A percentile compares a stretch with the other conserved stretches of the same genome.
phyloP scores from a whole-genome alignment of 1,140 invertebrate genomes.

The Drosophila prosaltans region DNA sequence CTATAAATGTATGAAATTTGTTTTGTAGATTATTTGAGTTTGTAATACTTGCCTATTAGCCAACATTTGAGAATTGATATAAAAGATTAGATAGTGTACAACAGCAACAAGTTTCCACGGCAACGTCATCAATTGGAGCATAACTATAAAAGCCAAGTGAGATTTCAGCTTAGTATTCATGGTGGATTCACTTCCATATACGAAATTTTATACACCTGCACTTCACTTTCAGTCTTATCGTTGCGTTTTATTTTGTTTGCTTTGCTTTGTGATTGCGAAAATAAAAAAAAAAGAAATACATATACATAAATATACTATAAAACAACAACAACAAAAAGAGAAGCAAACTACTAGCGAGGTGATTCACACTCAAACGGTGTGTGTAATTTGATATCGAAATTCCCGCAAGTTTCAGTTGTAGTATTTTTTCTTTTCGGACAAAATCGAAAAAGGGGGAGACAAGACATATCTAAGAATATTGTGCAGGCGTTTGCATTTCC shows the following conservation, averaged over 20 bases:
- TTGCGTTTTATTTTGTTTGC: conserved; percentile 70
- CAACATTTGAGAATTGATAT: conserved; percentile 9
- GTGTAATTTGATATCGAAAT: conserved; percentile 63
- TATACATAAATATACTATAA: conserved; percentile 24
- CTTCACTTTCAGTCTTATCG: conserved; percentile 78
- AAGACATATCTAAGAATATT: conserved; percentile 31
- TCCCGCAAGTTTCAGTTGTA: conserved; percentile 49
- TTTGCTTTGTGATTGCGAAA: conserved; percentile 74
- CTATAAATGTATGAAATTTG: conserved; percentile 2
- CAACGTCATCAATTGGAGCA: conserved; percentile 72
- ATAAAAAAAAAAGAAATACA: conserved; percentile 42
- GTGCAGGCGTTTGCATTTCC: conserved; percentile 76
- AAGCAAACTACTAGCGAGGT: conserved; percentile 34
- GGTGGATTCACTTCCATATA: background rate
- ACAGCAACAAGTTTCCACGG: conserved; percentile 62
- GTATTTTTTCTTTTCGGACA: conserved; percentile 14
- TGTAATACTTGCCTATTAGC: background rate
- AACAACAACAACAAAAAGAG: conserved; percentile 39
- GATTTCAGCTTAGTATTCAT: conserved; percentile 57
- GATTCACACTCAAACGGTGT: conserved; percentile 10
- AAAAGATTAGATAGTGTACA: conserved; percentile 43
- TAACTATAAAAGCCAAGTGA: conserved; percentile 73
- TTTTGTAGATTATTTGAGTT: background rate
- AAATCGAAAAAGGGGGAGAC: conserved; percentile 29
- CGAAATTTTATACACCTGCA: conserved; percentile 53